phyloP scores from a whole-genome alignment of 2,113 vertebrate species.

The Oryzias celebensis region DNA sequence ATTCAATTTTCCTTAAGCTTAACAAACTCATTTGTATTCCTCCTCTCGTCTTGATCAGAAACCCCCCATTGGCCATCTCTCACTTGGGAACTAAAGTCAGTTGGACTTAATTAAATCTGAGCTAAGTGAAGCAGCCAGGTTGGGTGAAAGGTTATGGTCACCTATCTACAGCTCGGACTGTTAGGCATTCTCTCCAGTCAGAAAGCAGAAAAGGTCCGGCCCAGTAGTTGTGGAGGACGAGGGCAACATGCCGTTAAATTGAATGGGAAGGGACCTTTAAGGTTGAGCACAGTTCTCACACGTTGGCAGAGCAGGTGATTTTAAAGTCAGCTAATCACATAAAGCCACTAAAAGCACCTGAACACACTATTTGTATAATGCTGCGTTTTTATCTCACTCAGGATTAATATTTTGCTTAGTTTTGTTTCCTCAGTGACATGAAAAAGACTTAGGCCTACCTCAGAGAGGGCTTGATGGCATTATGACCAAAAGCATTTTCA shows the following conservation, averaged over 20 bases:
- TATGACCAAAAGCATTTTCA: no score
- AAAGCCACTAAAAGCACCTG: constrained; percentile 60
- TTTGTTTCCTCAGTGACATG: constrained; percentile 27
- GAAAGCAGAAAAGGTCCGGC: constrained; percentile 52
- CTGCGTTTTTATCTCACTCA: constrained; percentile 25
- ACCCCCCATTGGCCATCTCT: constrained; percentile 25
- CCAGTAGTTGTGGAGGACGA: constrained; percentile 57
- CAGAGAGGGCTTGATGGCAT: background rate
- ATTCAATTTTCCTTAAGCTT: constrained; percentile 28
- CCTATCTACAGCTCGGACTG: constrained; percentile 41
- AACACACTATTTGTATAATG: constrained; percentile 42
- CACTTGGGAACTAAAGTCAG: constrained; percentile 40
- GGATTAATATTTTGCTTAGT: constrained; percentile 29
- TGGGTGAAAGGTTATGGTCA: constrained; percentile 46
- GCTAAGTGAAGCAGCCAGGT: constrained; percentile 58
- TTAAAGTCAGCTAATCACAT: constrained; percentile 65
- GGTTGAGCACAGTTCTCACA: constrained; percentile 25
- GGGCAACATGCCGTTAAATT: constrained; percentile 71
- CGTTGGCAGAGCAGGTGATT: constrained; percentile 50
- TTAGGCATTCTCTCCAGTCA: constrained; percentile 40
- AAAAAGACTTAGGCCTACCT: constrained; percentile 10
- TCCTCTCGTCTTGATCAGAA: constrained; percentile 38
- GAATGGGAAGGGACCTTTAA: constrained; percentile 61
- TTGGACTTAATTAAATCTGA: constrained; percentile 70
- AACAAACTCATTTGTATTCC: constrained; percentile 43